Percentiles rank a stretch among this genome's conserved stretches.
phyloP scores from a whole-genome alignment of 2,888 invertebrate genomes.

The Parochlus steinenii region DNA sequence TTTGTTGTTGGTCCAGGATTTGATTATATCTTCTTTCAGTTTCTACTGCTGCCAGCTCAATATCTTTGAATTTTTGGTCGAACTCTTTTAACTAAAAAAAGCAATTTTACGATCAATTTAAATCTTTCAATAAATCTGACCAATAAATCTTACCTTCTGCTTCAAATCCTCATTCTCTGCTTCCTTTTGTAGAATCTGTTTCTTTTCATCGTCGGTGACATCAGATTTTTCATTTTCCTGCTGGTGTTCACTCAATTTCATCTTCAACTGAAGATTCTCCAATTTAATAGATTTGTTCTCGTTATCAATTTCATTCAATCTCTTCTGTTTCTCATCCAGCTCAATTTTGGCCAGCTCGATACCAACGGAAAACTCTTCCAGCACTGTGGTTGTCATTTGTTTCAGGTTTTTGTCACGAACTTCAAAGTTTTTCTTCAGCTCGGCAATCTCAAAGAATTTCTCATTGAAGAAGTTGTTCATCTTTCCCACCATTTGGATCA shows the following conservation, averaged over 20 bases:
- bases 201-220: slow-evolving; percentile 7
- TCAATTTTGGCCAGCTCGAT: slow-evolving; percentile 28
- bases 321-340: slow-evolving; percentile 23
- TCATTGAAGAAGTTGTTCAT: slow-evolving; percentile 31
- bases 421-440: slow-evolving; percentile 28
- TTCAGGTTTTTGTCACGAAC: slow-evolving; percentile 28
- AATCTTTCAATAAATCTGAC: slow-evolving; percentile 15
- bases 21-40: slow-evolving; percentile 8
- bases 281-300: slow-evolving; percentile 9
- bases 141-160: slow-evolving; percentile 18
- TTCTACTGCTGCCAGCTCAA: slow-evolving; percentile 4
- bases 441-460: slow-evolving; percentile 27
- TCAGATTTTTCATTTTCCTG: slow-evolving; percentile 1
- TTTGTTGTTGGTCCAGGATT: slow-evolving; percentile 6
- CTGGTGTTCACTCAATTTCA: slow-evolving; percentile 5
- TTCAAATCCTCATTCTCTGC: slow-evolving; percentile 16
- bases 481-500: slow-evolving; percentile 29
- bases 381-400: slow-evolving; percentile 27
- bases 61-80: slow-evolving; percentile 6
- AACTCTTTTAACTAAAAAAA: slow-evolving; percentile 8
- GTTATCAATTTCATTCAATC: slow-evolving; percentile 4
- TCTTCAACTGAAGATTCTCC: slow-evolving; percentile 9
- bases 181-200: slow-evolving; percentile 16
- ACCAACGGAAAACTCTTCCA: slow-evolving; percentile 30
- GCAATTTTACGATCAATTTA: slow-evolving; percentile 1